A percentile compares a stretch with the other conserved stretches of the same genome.
These are phyloP conservation scores for Neoniphon sammara DNA, from an alignment of 2,797 vertebrate genomes.

Conservation along the genomic window DNA sequence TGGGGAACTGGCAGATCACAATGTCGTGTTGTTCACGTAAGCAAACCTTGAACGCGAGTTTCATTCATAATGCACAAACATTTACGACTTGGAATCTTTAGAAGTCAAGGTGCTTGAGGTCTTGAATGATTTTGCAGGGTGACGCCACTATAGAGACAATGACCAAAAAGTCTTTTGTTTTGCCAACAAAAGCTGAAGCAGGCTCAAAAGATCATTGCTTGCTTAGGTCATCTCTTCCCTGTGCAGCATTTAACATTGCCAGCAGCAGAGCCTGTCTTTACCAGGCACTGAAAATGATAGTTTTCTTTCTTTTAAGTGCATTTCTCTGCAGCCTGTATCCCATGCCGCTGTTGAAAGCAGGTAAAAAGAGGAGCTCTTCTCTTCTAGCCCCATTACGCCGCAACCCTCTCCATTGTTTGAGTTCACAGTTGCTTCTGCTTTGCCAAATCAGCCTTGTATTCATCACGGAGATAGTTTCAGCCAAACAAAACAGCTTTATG, in stretches of 20 bases:
- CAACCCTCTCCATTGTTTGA: slow-evolving; percentile 23
- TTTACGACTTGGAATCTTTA: too few relatives aligned
- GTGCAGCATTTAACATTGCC: slow-evolving; percentile 19
- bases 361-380: slow-evolving; percentile 1
- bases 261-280: slow-evolving; percentile 38
- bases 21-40: too few relatives aligned
- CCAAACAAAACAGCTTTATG: slow-evolving; percentile 39
- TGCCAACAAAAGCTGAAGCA: slow-evolving; percentile 4
- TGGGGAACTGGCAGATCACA: too few relatives aligned
- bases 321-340: background rate
- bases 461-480: slow-evolving; percentile 24
- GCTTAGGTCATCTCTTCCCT: slow-evolving; percentile 36
- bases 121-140: background rate
- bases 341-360: background rate
- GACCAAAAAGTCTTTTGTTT: background rate
- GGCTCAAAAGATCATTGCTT: slow-evolving; percentile 28
- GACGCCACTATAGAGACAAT: too few relatives aligned
- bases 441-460: slow-evolving; percentile 40
- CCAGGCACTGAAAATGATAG: slow-evolving; percentile 44
- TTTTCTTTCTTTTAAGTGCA: slow-evolving; percentile 11
- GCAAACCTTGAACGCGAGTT: too few relatives aligned
- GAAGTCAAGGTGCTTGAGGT: background rate
- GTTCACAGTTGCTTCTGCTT: slow-evolving; percentile 23
- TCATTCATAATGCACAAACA: too few relatives aligned
- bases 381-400: background rate